Evolutionary conservation across 2,888 invertebrate genomes (phyloP), one percentile per base, ranked within the genome.

Genomic region (Coecobrya sp.): DNA sequence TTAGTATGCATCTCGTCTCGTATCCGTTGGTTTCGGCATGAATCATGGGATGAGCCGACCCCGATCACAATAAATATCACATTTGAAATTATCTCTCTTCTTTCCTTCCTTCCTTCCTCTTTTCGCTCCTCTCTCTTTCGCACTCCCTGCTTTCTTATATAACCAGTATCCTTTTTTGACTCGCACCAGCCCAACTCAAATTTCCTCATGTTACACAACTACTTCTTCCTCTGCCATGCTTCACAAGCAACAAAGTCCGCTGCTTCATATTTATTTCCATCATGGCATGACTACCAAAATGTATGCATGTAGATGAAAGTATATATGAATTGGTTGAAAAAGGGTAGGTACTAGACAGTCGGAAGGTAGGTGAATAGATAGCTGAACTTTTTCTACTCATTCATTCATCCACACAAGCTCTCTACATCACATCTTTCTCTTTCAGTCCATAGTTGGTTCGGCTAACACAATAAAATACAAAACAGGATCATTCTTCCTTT

Each of bases 11-110:
- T 82, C 82, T 82, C 82, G 62, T 82, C 82, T 59, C 82, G 30
- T 62, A 82, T 82, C 82, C 82, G 82, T 62, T 82, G 82, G 82
- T 68, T 49, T 79, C 88, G 79, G 62, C 68, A 89, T 89, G 82
- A 82, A 84, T 89, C 89, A 89, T 89, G 68, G 82, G 89, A 65
- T 88, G 88, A 88, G 88, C 88, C 68, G 62, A 82, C 86, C 89
- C 65, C 70, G 70, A 82, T 70, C 82, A 68, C 82, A 82, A 89
- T 89, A 89, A 89, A 89, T 89, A 89, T 89, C 70, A 42, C 81
- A 68, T 85, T 87, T 76, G 87, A 87, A 87, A 87, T 87, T 76
- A 87, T 87, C 87, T 87, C 76, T 87, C 36, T 59, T 70, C 85
- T 85, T 68, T 65, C 65, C 84, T 84, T 84, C 79, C 79, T 79